Evolutionary conservation across 2,113 vertebrate species (phyloP).

Genomic region (Sceloporus tristichus): DNA sequence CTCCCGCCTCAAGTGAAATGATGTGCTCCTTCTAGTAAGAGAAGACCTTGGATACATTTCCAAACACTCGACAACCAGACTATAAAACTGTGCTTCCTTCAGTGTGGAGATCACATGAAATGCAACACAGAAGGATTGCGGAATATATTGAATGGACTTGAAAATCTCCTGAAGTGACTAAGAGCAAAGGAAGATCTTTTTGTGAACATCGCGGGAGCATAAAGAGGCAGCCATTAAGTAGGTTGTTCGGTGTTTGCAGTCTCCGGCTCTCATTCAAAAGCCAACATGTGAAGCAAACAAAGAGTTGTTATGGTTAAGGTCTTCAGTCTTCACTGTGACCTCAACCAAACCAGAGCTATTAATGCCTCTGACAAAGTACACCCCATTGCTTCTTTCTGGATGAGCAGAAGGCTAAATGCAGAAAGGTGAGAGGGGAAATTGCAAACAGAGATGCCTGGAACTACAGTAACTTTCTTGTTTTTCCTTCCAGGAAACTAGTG

Average conservation of each 20-base stretch:
- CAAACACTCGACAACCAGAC: conserved; percentile 25
- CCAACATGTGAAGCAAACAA: background rate
- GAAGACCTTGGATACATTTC: conserved; percentile 21
- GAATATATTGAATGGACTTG: conserved; percentile 22
- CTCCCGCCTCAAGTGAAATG: conserved; percentile 31
- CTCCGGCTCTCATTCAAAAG: conserved; percentile 32
- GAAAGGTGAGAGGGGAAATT: background rate
- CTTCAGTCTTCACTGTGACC: conserved; percentile 40
- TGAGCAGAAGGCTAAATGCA: background rate
- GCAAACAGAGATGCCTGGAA: background rate
- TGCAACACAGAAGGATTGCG: background rate
- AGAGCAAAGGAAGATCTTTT: conserved; percentile 46
- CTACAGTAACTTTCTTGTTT: background rate
- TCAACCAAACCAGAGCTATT: conserved; percentile 39
- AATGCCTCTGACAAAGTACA: conserved; percentile 39
- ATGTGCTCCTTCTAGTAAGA: conserved; percentile 18
- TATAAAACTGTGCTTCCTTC: conserved; percentile 19
- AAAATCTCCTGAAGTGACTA: conserved; percentile 35
- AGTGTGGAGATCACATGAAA: conserved; percentile 6
- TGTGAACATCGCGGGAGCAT: conserved; percentile 24
- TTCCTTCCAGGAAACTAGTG: background rate
- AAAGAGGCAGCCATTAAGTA: conserved; percentile 44
- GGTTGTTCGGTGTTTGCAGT: conserved; percentile 6
- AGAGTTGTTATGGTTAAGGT: conserved; percentile 34
- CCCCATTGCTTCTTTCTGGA: conserved; percentile 47